Conservation (phyloP, 2,113 vertebrate species). For the Edolisoma coerulescens region DNA sequence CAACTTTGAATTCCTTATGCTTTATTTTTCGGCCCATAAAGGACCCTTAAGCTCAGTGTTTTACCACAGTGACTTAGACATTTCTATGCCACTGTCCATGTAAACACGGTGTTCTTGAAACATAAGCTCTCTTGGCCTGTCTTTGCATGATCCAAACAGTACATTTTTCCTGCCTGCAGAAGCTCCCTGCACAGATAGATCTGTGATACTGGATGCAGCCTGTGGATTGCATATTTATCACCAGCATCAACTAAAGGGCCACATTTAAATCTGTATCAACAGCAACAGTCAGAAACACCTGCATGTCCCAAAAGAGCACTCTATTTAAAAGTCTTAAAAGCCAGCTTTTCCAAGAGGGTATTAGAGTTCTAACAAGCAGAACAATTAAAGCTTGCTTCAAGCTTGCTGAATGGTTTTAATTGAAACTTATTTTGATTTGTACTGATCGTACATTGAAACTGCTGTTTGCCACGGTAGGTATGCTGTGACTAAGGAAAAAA, state of each 20-base stretch:
- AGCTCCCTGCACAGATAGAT: neutral
- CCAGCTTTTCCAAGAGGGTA: neutral
- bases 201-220: neutral
- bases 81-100: neutral
- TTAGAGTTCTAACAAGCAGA: neutral
- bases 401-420: neutral
- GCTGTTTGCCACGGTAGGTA: neutral
- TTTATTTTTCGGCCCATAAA: neutral
- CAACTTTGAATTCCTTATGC: neutral
- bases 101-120: fast-evolving
- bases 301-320: neutral
- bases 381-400: neutral
- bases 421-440: neutral
- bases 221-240: neutral
- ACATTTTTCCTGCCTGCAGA: neutral
- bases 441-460: neutral
- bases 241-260: neutral
- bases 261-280: neutral
- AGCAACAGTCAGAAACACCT: neutral
- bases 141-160: neutral
- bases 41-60: neutral
- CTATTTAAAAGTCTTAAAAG: neutral
- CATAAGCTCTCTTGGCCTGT: neutral
- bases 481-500: neutral
- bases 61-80: neutral